Evolutionary conservation across 2,797 vertebrate species (phyloP).

Genomic region (Spondyliosoma cantharus): DNA sequence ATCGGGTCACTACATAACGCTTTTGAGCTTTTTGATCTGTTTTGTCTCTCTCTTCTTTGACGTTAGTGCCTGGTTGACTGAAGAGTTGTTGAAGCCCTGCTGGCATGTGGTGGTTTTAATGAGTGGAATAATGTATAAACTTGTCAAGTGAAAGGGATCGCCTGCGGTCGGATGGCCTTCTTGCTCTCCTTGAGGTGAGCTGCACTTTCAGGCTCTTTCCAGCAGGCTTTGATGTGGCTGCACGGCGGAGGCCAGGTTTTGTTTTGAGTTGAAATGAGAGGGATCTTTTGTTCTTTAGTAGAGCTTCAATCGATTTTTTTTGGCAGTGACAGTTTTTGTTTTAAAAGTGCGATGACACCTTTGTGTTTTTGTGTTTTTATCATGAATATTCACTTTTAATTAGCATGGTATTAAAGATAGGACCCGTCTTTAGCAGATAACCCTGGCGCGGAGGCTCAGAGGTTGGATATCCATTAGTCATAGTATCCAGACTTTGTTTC

Average conservation of each 20-base stretch:
- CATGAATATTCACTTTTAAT: constrained; percentile 68
- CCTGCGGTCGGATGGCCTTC: constrained; percentile 86
- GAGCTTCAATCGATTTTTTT: constrained; percentile 39
- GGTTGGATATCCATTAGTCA: constrained; percentile 55
- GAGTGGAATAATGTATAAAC: constrained; percentile 94
- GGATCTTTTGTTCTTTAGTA: constrained; percentile 65
- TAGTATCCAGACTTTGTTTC: constrained; percentile 53
- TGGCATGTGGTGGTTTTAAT: constrained; percentile 89
- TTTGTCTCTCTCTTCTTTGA: constrained; percentile 53
- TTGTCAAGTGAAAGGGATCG: constrained; percentile 91
- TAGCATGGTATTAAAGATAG: constrained; percentile 54
- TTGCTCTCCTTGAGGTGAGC: constrained; percentile 79
- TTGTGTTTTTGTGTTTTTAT: background rate
- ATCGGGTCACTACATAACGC: constrained; percentile 22
- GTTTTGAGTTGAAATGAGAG: constrained; percentile 62
- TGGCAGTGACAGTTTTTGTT: constrained; percentile 61
- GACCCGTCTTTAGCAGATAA: constrained; percentile 58
- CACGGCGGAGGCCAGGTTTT: constrained; percentile 57
- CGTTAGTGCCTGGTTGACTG: constrained; percentile 65
- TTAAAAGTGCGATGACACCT: constrained; percentile 57
- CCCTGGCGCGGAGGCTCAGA: constrained; percentile 54
- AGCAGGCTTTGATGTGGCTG: constrained; percentile 74
- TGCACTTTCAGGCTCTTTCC: constrained; percentile 63
- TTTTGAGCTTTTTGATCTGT: constrained; percentile 36
- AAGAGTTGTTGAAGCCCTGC: constrained; percentile 78